Conservation (phyloP, 1,140 invertebrate species). For the Branchinecta lynchi region DNA sequence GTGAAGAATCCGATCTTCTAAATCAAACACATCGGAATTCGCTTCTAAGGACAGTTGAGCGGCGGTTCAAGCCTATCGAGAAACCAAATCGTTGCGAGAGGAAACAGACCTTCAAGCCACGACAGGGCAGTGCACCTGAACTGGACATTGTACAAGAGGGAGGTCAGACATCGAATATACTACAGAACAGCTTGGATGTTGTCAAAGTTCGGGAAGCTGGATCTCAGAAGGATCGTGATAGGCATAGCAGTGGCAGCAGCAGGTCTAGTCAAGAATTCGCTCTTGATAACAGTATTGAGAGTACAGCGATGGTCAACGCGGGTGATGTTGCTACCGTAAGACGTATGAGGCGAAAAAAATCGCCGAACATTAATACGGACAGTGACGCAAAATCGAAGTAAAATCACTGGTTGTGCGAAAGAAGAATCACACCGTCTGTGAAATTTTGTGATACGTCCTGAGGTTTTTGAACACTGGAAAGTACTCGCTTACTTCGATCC, state of each 20-base stretch:
- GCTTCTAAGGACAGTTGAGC: neutral
- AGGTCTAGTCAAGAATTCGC: neutral
- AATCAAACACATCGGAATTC: neutral
- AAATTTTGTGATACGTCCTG: too few species aligned
- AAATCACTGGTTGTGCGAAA: too few species aligned
- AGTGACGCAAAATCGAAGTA: too few species aligned
- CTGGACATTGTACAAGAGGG: neutral
- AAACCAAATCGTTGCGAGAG: neutral
- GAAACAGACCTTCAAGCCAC: neutral
- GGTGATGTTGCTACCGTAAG: constrained; percentile 2
- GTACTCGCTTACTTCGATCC: too few species aligned
- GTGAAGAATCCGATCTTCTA: neutral
- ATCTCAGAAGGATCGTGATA: too few species aligned
- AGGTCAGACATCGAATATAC: too few species aligned
- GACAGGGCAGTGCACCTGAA: neutral
- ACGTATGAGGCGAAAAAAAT: neutral
- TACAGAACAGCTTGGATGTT: too few species aligned
- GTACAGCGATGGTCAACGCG: neutral
- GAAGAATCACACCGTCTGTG: too few species aligned
- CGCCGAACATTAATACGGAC: neutral
- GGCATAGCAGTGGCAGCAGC: too few species aligned
- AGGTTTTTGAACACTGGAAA: too few species aligned
- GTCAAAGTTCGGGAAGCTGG: too few species aligned
- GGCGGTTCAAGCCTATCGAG: neutral
- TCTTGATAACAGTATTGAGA: neutral